phyloP scores from a whole-genome alignment of 2,113 vertebrate genomes.

The Malurus cyaneus region DNA sequence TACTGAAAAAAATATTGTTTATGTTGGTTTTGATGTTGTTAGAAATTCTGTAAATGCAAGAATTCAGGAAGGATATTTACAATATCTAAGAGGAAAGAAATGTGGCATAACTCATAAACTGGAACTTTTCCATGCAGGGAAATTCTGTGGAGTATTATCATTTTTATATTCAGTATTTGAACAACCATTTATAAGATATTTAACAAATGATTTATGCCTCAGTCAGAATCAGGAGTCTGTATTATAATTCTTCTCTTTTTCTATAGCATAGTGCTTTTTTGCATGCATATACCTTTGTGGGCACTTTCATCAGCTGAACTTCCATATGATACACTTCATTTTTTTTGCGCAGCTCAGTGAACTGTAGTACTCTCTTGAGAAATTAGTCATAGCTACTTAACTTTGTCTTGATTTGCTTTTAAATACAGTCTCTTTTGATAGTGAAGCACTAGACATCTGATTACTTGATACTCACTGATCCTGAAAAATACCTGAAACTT shows the following conservation, averaged over 20 bases:
- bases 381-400: slow-evolving; percentile 39
- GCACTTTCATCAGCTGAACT: background rate
- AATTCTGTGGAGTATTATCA: background rate
- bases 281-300: background rate
- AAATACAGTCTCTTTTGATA: slow-evolving; percentile 18
- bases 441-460: background rate
- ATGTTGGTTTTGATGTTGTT: background rate
- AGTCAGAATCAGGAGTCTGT: background rate
- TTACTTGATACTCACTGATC: background rate
- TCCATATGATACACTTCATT: background rate
- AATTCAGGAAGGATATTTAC: background rate
- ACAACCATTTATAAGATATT: background rate
- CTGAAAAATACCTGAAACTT: background rate
- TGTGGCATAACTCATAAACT: background rate
- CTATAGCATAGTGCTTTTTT: background rate
- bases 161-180: background rate
- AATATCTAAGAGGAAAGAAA: background rate
- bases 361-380: background rate
- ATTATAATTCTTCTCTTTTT: background rate
- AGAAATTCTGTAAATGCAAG: background rate
- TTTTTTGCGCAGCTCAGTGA: background rate
- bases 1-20: background rate
- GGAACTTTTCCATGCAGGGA: background rate
- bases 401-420: slow-evolving; percentile 38
- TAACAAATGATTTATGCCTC: background rate